Evolutionary conservation across 1,140 invertebrate species (phyloP).

Genomic region (Bombus affinis): DNA sequence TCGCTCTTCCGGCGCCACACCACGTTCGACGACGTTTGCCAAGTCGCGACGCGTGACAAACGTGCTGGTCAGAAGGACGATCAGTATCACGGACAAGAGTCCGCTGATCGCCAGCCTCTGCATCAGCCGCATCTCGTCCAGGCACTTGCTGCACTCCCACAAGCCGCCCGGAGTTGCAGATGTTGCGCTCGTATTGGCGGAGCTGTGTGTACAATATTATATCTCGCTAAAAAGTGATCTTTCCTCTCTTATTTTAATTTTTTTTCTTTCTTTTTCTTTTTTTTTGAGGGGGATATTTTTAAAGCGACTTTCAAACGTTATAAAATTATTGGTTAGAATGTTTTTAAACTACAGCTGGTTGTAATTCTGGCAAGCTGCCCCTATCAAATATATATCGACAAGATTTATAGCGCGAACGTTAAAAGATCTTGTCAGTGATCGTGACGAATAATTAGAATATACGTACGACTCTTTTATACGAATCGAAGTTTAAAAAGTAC

Average conservation of each 20-base stretch:
- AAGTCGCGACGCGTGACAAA: constrained; percentile 77
- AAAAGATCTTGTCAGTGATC: no score
- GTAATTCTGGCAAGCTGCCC: no score
- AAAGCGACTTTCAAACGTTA: not conserved
- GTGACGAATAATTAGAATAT: no score
- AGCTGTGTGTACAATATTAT: constrained; percentile 53
- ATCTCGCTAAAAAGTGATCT: constrained; percentile 19
- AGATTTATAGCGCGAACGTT: no score
- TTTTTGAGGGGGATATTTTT: not conserved
- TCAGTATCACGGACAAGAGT: constrained; percentile 78
- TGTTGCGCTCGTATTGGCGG: constrained; percentile 71
- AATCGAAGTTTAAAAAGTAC: no score
- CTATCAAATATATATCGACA: no score
- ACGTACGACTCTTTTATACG: no score
- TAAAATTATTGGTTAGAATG: not conserved
- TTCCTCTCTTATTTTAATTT: not conserved
- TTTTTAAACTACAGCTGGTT: not conserved
- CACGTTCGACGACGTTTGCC: constrained; percentile 74
- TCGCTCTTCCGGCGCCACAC: constrained; percentile 73
- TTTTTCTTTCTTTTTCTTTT: not conserved
- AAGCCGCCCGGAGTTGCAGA: constrained; percentile 64
- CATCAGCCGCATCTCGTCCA: constrained; percentile 77
- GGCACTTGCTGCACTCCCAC: constrained; percentile 67
- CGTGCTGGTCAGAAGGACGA: constrained; percentile 77
- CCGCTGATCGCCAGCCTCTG: constrained; percentile 80